Conservation (phyloP, 2,797 vertebrate species). For the Decapterus maruadsi region DNA sequence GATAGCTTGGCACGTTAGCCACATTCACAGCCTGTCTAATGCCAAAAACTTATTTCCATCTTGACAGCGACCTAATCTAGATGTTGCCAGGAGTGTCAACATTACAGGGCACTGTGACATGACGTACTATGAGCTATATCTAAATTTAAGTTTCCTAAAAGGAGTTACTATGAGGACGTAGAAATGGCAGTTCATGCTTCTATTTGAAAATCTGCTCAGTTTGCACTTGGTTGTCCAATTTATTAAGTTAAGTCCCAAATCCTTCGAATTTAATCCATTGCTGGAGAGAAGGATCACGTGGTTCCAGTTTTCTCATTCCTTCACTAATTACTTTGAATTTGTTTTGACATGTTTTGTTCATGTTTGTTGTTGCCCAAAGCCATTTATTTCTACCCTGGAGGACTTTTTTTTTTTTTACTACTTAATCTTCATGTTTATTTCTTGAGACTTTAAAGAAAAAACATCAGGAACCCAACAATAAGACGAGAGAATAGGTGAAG, state of each 20-base stretch:
- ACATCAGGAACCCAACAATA: neutral
- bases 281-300: conserved; percentile 26
- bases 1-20: neutral
- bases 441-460: too few relatives aligned
- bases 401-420: neutral
- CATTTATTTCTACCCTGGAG: too few relatives aligned
- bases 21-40: neutral
- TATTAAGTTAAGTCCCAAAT: conserved; percentile 19
- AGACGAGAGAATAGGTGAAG: neutral
- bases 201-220: conserved; percentile 17
- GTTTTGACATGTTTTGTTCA: too few relatives aligned
- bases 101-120: neutral
- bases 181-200: conserved; percentile 13
- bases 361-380: neutral
- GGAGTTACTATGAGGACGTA: neutral
- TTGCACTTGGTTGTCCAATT: neutral
- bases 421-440: neutral
- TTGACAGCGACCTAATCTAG: neutral
- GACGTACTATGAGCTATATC: neutral
- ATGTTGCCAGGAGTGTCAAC: conserved; percentile 10
- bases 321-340: neutral
- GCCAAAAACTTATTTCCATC: neutral
- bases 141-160: conserved; percentile 18
- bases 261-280: conserved; percentile 23
- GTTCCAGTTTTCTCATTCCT: conserved; percentile 29